Conservation (phyloP, 2,888 invertebrate genomes). For the Eilema depressum region DNA sequence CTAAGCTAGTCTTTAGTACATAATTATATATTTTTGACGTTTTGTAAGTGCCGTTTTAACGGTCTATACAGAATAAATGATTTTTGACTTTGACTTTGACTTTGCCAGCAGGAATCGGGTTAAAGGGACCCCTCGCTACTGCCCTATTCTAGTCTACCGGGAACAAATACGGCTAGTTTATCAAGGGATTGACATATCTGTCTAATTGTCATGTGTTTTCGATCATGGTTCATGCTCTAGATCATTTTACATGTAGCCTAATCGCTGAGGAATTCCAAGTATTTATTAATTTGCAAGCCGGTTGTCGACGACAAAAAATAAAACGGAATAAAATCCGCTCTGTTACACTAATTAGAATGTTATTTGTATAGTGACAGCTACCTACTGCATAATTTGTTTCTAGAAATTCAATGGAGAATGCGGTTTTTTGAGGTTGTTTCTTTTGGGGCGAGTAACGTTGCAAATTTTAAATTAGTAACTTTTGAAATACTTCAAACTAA, state of each 20-base stretch:
- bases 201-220: neutral
- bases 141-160: too few species aligned
- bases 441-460: neutral
- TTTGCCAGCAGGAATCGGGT: too few species aligned
- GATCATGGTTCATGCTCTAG: slow-evolving; percentile 10
- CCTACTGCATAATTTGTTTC: slow-evolving; percentile 2
- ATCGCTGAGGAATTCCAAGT: neutral
- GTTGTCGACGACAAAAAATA: slow-evolving; percentile 32
- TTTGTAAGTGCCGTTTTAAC: too few species aligned
- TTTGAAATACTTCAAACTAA: too few species aligned
- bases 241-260: slow-evolving; percentile 1
- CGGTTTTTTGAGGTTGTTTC: neutral
- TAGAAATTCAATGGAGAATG: slow-evolving; percentile 2
- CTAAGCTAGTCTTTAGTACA: too few species aligned
- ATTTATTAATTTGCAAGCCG: slow-evolving; percentile 20
- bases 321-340: slow-evolving; percentile 4
- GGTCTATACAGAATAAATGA: too few species aligned
- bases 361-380: neutral
- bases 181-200: neutral
- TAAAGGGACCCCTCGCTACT: too few species aligned
- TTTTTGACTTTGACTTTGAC: too few species aligned
- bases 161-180: neutral
- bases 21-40: too few species aligned
- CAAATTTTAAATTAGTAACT: neutral
- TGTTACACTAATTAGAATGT: slow-evolving; percentile 9